Base-by-base conservation (phyloP, 2,113 vertebrate genomes). In the Ammodramus savannarum region DNA sequence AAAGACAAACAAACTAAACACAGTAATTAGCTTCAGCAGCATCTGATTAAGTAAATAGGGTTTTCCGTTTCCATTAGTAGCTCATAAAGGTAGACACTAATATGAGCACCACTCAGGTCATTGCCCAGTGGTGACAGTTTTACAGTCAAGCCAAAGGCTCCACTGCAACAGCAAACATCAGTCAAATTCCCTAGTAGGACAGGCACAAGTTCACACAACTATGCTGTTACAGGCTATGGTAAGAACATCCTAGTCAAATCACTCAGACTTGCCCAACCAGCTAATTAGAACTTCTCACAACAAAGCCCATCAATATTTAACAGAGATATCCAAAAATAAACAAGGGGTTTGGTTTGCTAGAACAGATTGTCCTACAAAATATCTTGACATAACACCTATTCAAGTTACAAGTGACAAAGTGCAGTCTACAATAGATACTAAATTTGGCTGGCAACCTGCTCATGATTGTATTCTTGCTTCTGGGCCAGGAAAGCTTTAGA, bases 241-340 rank as follows among this genome's bases (percentile, higher is more conserved):
- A 71, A 78, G 46, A 90, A 77, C 17, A 43, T 31, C 43, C n/a
- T 59, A 16, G 31, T 43, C 39, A 75, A 77, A 54, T n/a, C 63
- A 72, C 36, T 92, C 6, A 5, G 44, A 63, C 38, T 78, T 87
- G 65, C 66, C 58, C 82, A 94, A 69, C 62, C 73, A 95, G 73
- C 91, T 81, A 66, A 94, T 72, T 66, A 82, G 77, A 90, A 81
- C 65, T 75, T 96, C 76, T 85, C 54, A n/a, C 55, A 88, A 88
- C n/a, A 88, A 91, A 96, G 38, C 4, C 29, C 68, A 93, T 57
- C 83, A 66, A 85, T n/a, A 66, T 72, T 94, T 69, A 83, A 79
- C 19, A 75, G 73, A 85, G 39, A 96, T 74, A 68, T 5, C 41
- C 17, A 7, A 73, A 86, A 95, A 94, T 63, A 76, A 84, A 89